Percentiles rank a stretch among this genome's conserved stretches.
phyloP scores from a whole-genome alignment of 2,113 vertebrate species.

The Ceuthmochares aereus region DNA sequence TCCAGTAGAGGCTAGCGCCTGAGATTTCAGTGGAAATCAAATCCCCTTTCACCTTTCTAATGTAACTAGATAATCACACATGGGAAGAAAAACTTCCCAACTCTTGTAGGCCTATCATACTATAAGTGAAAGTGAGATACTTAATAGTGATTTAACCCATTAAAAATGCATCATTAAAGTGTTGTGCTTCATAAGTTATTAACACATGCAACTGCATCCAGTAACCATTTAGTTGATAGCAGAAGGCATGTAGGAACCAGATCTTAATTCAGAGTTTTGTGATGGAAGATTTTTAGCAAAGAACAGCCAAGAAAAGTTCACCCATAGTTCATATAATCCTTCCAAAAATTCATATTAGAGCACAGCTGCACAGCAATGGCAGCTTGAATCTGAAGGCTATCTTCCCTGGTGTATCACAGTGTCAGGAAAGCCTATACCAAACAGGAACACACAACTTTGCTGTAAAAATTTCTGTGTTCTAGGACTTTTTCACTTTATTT shows the following conservation, averaged over 20 bases:
- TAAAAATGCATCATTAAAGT: not conserved
- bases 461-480: not conserved
- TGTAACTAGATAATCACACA: not conserved
- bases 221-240: not conserved
- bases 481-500: not conserved
- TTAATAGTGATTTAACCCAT: not conserved
- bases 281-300: not conserved
- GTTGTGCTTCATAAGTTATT: not conserved
- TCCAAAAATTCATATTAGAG: not conserved
- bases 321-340: not conserved
- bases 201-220: not conserved
- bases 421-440: not conserved
- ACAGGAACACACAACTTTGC: not conserved
- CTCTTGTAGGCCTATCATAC: not conserved
- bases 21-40: conserved; percentile 25
- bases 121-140: not conserved
- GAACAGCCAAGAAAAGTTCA: not conserved
- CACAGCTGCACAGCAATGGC: not conserved
- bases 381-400: not conserved
- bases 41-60: conserved; percentile 22
- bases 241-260: not conserved
- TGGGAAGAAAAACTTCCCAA: not conserved
- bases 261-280: not conserved
- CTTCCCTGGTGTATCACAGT: not conserved
- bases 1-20: not conserved